Percentiles rank a stretch among this genome's conserved stretches.
These are phyloP conservation scores for Potamarius usumacintae DNA, from an alignment of 2,113 vertebrate genomes.

Conservation along the genomic window DNA sequence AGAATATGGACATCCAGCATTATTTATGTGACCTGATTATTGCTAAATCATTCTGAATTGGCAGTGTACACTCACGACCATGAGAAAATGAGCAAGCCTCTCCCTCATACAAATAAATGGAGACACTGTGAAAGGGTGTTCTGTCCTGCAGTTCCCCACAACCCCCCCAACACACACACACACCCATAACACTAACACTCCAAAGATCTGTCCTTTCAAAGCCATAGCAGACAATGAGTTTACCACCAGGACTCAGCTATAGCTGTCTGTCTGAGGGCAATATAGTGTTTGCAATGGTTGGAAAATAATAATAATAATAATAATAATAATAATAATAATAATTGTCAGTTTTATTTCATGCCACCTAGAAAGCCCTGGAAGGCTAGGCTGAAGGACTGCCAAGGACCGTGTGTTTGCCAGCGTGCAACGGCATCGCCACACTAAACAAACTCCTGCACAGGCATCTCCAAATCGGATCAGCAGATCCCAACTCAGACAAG, in stretches of 20 bases:
- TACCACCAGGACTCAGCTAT: background rate
- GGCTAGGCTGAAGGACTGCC: no score
- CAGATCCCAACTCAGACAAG: no score
- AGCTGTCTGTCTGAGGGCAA: background rate
- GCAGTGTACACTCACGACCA: background rate
- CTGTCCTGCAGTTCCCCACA: constrained; percentile 13
- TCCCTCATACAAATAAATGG: background rate
- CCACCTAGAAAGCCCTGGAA: background rate
- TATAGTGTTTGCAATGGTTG: background rate
- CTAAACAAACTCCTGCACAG: no score
- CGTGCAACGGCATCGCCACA: no score
- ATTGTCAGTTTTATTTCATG: constrained; percentile 11
- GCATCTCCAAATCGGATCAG: no score
- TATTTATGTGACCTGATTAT: background rate
- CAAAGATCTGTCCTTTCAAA: constrained; percentile 11
- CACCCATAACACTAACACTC: constrained; percentile 1
- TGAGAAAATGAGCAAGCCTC: constrained; percentile 13
- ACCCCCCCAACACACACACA: background rate
- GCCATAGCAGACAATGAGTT: background rate
- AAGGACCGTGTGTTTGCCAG: no score
- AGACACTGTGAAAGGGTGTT: constrained; percentile 15
- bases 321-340: no score
- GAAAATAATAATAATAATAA: constrained; percentile 3
- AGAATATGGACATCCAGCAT: background rate
- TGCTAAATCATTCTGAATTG: background rate